Conservation (phyloP, 53 echinoderm and acorn worm genomes). For the Mesocentrotus franciscanus region DNA sequence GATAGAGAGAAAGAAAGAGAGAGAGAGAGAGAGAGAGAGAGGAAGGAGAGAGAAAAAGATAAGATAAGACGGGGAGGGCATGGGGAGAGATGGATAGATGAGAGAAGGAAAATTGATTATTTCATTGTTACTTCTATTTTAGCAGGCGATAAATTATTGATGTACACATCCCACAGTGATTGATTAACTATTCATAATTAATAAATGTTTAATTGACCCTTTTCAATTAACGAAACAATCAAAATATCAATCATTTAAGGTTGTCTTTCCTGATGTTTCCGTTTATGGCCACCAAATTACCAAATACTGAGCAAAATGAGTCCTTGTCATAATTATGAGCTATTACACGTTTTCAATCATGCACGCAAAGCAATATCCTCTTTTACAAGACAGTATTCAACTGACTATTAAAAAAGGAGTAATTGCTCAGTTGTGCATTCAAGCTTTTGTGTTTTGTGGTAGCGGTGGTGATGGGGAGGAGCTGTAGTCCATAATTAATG, state of each 20-base stretch:
- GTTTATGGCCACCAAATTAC: not conserved
- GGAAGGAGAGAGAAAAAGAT: not conserved
- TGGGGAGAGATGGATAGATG: not conserved
- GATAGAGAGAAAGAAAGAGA: not conserved
- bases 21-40: not conserved
- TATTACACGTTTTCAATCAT: not conserved
- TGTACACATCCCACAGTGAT: not conserved
- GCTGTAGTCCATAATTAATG: not conserved
- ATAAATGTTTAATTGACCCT: conserved; percentile 8
- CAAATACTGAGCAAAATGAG: not conserved
- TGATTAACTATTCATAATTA: conserved; percentile 13
- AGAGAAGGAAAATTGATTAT: not conserved
- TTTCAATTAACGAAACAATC: conserved; percentile 1
- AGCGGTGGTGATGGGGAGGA: not conserved
- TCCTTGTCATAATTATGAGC: not conserved
- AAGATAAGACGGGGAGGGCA: not conserved
- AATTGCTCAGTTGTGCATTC: not conserved
- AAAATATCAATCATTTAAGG: not conserved
- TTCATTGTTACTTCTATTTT: not conserved
- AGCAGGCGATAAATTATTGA: not conserved
- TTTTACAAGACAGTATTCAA: not conserved
- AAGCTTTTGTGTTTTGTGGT: conserved; percentile 7
- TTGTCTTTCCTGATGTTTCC: not conserved
- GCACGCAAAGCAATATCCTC: too few relatives aligned
- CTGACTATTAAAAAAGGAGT: conserved; percentile 10